Evolutionary conservation across 1,140 invertebrate genomes (phyloP).

Genomic region (Ericerus pela): DNA sequence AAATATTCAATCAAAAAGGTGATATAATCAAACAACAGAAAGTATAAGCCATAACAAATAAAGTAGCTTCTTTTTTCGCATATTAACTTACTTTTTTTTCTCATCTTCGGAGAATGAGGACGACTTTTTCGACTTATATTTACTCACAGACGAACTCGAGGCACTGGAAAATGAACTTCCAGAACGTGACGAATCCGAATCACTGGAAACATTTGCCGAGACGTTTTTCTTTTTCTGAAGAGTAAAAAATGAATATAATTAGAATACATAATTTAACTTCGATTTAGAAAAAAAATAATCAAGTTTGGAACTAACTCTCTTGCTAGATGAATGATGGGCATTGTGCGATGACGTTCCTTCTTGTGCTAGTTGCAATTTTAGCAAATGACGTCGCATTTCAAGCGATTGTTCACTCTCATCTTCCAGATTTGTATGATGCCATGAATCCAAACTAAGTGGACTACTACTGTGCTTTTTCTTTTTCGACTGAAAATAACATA

Average conservation of each 20-base stretch:
- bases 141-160: slow-evolving; percentile 14
- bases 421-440: slow-evolving; percentile 61
- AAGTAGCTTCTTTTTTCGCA: no score
- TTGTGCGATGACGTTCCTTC: slow-evolving; percentile 40
- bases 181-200: slow-evolving; percentile 13
- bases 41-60: no score
- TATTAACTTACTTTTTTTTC: slow-evolving; percentile 5
- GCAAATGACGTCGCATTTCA: slow-evolving; percentile 54
- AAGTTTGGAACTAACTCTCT: slow-evolving; percentile 37
- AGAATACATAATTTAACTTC: slow-evolving; percentile 5
- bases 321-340: slow-evolving; percentile 22
- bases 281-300: slow-evolving; percentile 29
- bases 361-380: slow-evolving; percentile 49
- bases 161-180: slow-evolving; percentile 14
- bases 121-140: not conserved
- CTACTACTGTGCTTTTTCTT: slow-evolving; percentile 32
- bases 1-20: no score
- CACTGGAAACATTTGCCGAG: not conserved
- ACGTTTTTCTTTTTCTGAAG: slow-evolving; percentile 45
- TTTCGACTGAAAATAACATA: slow-evolving; percentile 3
- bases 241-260: slow-evolving; percentile 19
- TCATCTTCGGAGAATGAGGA: not conserved
- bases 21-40: no score
- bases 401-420: slow-evolving; percentile 67
- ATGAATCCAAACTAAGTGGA: slow-evolving; percentile 52